Conservation (phyloP, 2,113 vertebrate species). For the Mormyrus iriodes region DNA sequence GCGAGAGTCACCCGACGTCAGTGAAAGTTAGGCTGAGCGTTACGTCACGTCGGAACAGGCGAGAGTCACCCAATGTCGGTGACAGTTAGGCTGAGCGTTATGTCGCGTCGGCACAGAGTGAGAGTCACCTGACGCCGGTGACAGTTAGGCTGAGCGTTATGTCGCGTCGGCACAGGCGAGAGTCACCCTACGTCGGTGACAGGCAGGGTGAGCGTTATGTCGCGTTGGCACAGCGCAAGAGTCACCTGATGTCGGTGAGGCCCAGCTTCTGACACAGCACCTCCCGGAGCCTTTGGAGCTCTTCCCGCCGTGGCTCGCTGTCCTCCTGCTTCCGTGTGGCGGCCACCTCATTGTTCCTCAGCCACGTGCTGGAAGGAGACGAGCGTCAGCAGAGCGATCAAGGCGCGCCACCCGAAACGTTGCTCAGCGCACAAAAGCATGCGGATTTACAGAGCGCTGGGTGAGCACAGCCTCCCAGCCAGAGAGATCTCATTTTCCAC, state of each 20-base stretch:
- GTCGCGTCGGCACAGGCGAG: too few species aligned
- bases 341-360: conserved; percentile 69
- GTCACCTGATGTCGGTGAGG: conserved; percentile 83
- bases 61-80: too few species aligned
- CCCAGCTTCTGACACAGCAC: conserved; percentile 71
- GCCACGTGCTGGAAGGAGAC: conserved; percentile 68
- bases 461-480: neutral
- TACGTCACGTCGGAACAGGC: too few species aligned
- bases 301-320: conserved; percentile 78
- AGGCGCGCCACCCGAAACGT: neutral
- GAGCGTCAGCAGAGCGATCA: neutral
- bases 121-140: too few species aligned
- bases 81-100: too few species aligned
- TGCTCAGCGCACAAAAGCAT: neutral
- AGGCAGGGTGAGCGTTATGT: too few species aligned
- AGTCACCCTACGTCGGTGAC: too few species aligned
- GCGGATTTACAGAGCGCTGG: neutral
- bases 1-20: too few species aligned
- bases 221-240: neutral
- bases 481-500: neutral
- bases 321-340: conserved; percentile 72
- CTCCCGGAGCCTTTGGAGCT: conserved; percentile 74
- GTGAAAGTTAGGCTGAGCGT: too few species aligned
- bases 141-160: too few species aligned
- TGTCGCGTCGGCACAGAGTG: too few species aligned